Conservation (phyloP, 2,888 invertebrate species). For the Loripinus fragilis region DNA sequence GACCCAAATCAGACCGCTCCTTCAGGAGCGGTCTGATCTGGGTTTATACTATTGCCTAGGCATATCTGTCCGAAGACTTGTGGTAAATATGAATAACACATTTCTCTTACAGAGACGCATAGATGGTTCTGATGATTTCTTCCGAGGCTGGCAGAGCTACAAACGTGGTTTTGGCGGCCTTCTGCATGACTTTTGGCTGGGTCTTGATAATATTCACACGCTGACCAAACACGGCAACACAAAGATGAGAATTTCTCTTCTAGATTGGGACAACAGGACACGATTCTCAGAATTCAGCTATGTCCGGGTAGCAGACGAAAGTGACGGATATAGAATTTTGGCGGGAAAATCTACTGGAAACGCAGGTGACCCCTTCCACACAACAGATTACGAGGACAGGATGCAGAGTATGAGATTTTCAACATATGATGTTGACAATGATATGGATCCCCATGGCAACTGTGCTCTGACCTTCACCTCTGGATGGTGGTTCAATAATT, state of each 20-base stretch:
- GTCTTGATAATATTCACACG: constrained; percentile 55
- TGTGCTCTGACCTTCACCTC: constrained; percentile 55
- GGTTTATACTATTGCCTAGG: too few relatives aligned
- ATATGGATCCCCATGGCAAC: constrained; percentile 47
- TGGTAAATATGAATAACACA: too few relatives aligned
- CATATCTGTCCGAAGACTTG: too few relatives aligned
- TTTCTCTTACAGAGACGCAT: constrained; percentile 47
- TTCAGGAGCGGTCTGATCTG: too few relatives aligned
- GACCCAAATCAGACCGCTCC: too few relatives aligned
- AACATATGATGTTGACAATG: constrained; percentile 60
- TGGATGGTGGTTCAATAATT: constrained; percentile 63
- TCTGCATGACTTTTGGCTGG: constrained; percentile 60
- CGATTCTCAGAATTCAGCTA: constrained; percentile 52
- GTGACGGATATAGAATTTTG: constrained; percentile 49
- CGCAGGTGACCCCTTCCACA: constrained; percentile 57
- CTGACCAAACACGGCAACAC: constrained; percentile 60
- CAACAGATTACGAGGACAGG: constrained; percentile 37
- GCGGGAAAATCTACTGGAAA: constrained; percentile 53
- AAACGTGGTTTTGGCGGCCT: constrained; percentile 56
- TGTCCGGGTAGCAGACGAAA: constrained; percentile 40
- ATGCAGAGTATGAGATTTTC: constrained; percentile 61
- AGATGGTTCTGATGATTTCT: constrained; percentile 48
- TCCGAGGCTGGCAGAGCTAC: constrained; percentile 50
- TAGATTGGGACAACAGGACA: constrained; percentile 44
- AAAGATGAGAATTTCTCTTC: constrained; percentile 51